These are phyloP conservation scores for Poecilobothrus nobilitatus DNA, from an alignment of 2,888 invertebrate species.

Conservation along the genomic window DNA sequence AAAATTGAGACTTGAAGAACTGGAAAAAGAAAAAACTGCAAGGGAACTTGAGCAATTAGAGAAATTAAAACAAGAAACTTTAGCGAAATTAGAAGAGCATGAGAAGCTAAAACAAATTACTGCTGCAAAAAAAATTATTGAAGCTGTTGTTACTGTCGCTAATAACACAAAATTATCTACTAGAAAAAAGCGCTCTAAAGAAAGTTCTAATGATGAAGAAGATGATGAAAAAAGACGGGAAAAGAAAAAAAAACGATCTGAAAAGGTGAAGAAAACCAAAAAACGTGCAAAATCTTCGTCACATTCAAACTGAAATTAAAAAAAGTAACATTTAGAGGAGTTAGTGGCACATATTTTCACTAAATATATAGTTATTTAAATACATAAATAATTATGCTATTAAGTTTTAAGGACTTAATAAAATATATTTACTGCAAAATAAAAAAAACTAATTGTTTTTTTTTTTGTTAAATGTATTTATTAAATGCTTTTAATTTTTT, in stretches of 20 bases:
- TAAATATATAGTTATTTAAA: not conserved
- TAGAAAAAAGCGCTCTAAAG: slow-evolving; percentile 22
- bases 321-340: slow-evolving; percentile 15
- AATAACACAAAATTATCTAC: slow-evolving; percentile 18
- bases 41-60: slow-evolving; percentile 40
- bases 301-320: slow-evolving; percentile 31
- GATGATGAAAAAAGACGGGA: slow-evolving; percentile 28
- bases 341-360: not conserved
- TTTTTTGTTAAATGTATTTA: no score
- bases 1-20: slow-evolving; percentile 37
- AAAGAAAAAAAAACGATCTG: slow-evolving; percentile 31
- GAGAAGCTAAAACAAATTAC: slow-evolving; percentile 30
- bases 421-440: not conserved
- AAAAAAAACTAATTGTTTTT: no score
- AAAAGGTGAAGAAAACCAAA: slow-evolving; percentile 38
- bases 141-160: slow-evolving; percentile 26
- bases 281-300: slow-evolving; percentile 37
- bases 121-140: slow-evolving; percentile 25
- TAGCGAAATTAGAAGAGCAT: slow-evolving; percentile 39
- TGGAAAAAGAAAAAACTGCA: slow-evolving; percentile 38
- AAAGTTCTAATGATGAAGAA: slow-evolving; percentile 24
- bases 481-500: not conserved
- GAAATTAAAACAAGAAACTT: slow-evolving; percentile 40
- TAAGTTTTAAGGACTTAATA: not conserved
- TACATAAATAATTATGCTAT: not conserved